These are phyloP conservation scores for Porphyrio hochstetteri DNA, from an alignment of 2,113 vertebrate genomes.

Conservation along the genomic window DNA sequence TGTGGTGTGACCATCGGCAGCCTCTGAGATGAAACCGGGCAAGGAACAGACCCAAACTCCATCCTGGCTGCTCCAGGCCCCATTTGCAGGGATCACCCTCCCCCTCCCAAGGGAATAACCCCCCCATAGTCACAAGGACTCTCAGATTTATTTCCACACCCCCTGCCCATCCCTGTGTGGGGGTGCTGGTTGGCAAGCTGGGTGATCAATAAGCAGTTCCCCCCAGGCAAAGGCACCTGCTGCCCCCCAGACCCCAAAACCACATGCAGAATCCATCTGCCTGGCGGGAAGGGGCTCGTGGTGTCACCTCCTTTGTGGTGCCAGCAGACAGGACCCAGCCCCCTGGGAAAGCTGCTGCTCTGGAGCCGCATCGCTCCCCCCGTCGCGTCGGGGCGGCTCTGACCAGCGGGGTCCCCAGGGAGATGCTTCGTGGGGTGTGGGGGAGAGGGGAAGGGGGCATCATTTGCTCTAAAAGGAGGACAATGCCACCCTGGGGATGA, in stretches of 20 bases:
- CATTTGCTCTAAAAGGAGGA: neutral
- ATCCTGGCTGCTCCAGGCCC: rapidly evolving
- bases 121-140: neutral
- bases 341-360: neutral
- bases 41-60: neutral
- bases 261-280: neutral
- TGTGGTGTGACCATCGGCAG: neutral
- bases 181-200: neutral
- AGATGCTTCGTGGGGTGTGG: rapidly evolving
- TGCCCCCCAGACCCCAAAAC: neutral
- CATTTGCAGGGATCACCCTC: rapidly evolving
- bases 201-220: neutral
- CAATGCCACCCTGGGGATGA: rapidly evolving
- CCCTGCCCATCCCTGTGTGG: rapidly evolving
- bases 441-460: neutral
- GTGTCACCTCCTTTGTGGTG: rapidly evolving
- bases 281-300: neutral
- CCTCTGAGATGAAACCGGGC: neutral
- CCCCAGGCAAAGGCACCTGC: rapidly evolving
- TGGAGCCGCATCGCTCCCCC: rapidly evolving
- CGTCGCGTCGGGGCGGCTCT: too few relatives aligned
- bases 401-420: rapidly evolving
- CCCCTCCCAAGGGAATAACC: neutral
- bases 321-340: neutral
- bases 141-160: neutral